Evolutionary conservation across 2,797 vertebrate genomes (phyloP), one percentile per base, ranked within the genome.

Genomic region (Cyprinodon diabolis): DNA sequence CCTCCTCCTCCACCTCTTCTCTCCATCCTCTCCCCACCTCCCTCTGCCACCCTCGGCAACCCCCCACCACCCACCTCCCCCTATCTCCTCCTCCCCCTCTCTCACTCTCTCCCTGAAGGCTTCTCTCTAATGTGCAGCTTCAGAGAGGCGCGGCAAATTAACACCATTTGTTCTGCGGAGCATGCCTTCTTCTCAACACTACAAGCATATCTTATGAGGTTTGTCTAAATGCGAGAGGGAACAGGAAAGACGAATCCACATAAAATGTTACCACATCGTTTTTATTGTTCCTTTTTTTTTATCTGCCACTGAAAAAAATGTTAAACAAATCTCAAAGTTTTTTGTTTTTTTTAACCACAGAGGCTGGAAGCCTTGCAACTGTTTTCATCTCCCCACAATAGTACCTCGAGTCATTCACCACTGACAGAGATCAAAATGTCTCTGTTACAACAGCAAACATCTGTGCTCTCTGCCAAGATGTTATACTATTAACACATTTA

Each of bases 81-180:
- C 88, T 30, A 30, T 86, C 86, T 86, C 90, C 84, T 67, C 89
- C 90, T 89, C 86, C 87, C 88, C 86, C 87, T 84, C 89, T 88
- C 85, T 89, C 89, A 80, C 87, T 87, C 86, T 87, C 91, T 93
- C 95, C 96, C 96, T 92, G 91, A 95, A 95, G 96, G 96, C 96
- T 92, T 94, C 93, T 94, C 86, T 95, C 95, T 94, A 94, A 96
- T 95, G 94, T 95, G 93, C 94, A 90, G 96, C 96, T 96, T 96
- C 91, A 93, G 94, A 96, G 95, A 95, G 95, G 91, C 89, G 86
- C 96, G 92, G 95, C 95, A 96, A 95, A 97, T 96, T 96, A 97
- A 96, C 96, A 96, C 96, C 96, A 95, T 96, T 97, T 96, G 96
- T 96, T 97, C 95, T 96, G 94, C 93, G 84, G 95, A 96, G 95